phyloP scores from a whole-genome alignment of 2,888 invertebrate genomes.

The Pocota personata region DNA sequence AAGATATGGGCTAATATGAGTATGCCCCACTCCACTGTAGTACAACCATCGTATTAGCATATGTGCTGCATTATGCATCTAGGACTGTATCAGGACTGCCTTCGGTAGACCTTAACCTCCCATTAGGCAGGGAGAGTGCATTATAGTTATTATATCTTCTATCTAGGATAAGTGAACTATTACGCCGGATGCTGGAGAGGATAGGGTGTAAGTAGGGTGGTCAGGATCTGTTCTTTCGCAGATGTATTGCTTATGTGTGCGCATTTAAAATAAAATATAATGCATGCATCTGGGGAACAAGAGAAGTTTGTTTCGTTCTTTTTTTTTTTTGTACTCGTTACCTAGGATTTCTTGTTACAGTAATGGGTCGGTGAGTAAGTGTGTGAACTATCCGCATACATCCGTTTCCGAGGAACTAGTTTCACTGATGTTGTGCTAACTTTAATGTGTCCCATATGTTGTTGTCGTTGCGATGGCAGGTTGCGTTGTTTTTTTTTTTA shows the following conservation, averaged over 20 bases:
- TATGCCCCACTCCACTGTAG: neutral
- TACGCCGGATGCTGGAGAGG: slow-evolving; percentile 48
- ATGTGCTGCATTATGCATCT: slow-evolving; percentile 45
- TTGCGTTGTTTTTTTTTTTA: slow-evolving; percentile 20
- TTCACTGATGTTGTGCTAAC: slow-evolving; percentile 39
- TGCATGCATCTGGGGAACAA: slow-evolving; percentile 60
- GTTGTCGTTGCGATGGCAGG: slow-evolving; percentile 24
- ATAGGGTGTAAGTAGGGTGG: slow-evolving; percentile 7
- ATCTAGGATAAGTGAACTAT: slow-evolving; percentile 70
- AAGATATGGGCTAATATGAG: slow-evolving; percentile 61
- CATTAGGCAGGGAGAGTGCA: slow-evolving; percentile 50
- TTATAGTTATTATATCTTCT: slow-evolving; percentile 65
- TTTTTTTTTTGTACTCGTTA: neutral
- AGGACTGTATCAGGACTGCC: slow-evolving; percentile 41
- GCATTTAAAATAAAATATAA: slow-evolving; percentile 44
- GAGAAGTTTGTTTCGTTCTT: neutral
- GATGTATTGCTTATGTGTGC: slow-evolving; percentile 33
- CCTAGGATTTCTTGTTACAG: slow-evolving; percentile 61
- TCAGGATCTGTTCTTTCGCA: slow-evolving; percentile 13
- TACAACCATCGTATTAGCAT: slow-evolving; percentile 63
- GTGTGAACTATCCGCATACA: slow-evolving; percentile 53
- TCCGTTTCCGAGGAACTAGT: slow-evolving; percentile 59
- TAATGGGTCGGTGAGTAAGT: slow-evolving; percentile 66
- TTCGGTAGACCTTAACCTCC: slow-evolving; percentile 69
- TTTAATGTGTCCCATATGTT: slow-evolving; percentile 68